Evolutionary conservation across 2,888 invertebrate genomes (phyloP).

Genomic region (Temnothorax ravouxi): DNA sequence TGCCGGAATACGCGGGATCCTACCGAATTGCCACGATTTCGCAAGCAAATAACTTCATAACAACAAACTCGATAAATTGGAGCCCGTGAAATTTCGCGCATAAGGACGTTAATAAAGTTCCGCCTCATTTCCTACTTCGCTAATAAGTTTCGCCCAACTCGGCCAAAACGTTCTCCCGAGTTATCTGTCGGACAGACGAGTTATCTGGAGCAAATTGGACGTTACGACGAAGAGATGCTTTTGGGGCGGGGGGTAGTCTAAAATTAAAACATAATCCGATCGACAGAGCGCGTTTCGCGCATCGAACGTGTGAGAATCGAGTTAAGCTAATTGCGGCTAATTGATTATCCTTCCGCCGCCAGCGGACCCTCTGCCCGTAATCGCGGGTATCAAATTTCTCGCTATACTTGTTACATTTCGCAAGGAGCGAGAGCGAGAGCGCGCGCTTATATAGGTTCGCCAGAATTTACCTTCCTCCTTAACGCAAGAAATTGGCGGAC

Average conservation of each 20-base stretch:
- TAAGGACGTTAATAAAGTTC: slow-evolving; percentile 52
- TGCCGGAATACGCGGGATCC: not conserved
- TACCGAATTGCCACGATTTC: slow-evolving; percentile 30
- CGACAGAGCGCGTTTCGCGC: not conserved
- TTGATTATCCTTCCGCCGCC: slow-evolving; percentile 51
- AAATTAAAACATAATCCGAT: slow-evolving; percentile 42
- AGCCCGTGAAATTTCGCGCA: slow-evolving; percentile 44
- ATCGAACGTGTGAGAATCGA: slow-evolving; percentile 36
- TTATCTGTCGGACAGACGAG: slow-evolving; percentile 15
- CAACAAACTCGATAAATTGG: slow-evolving; percentile 51
- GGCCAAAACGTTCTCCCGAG: slow-evolving; percentile 37
- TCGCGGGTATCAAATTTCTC: slow-evolving; percentile 54
- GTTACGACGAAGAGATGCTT: not conserved
- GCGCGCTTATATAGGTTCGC: slow-evolving; percentile 30
- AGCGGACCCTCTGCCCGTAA: slow-evolving; percentile 24
- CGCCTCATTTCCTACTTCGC: slow-evolving; percentile 48
- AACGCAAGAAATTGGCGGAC: slow-evolving; percentile 77
- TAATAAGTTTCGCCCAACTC: slow-evolving; percentile 54
- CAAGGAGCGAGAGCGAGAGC: slow-evolving; percentile 28
- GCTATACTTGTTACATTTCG: slow-evolving; percentile 45
- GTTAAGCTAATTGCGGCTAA: slow-evolving; percentile 49
- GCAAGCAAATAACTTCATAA: slow-evolving; percentile 44
- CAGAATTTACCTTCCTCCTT: slow-evolving; percentile 5
- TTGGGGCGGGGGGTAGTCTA: too few species aligned
- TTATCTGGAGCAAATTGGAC: slow-evolving; percentile 26